A percentile compares a stretch with the other conserved stretches of the same genome.
Evolutionary conservation across 2,113 vertebrate species (phyloP).

Genomic region (Ailurus styani): DNA sequence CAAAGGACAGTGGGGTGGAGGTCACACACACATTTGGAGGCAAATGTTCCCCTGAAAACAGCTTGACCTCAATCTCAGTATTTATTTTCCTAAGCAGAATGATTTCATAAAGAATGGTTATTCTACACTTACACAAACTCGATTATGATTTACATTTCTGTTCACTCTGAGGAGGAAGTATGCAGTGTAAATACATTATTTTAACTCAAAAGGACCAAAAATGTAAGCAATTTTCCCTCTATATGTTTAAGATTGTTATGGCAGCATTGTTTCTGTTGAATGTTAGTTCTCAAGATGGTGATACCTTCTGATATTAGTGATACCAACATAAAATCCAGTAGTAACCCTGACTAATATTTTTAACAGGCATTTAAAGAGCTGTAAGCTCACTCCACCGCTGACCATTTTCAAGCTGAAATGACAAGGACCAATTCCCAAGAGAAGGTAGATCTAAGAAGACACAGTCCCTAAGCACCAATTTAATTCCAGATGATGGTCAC

Average conservation of each 20-base stretch:
- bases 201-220: background rate
- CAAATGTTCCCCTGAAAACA: background rate
- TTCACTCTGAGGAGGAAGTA: background rate
- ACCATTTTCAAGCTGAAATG: background rate
- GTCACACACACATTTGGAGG: background rate
- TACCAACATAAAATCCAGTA: background rate
- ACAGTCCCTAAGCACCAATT: fast-evolving
- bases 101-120: background rate
- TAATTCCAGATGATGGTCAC: background rate
- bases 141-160: background rate
- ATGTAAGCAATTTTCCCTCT: background rate
- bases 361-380: background rate
- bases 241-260: background rate
- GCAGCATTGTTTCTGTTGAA: background rate
- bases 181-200: background rate
- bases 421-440: background rate
- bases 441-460: background rate
- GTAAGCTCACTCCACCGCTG: background rate
- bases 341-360: background rate
- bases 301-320: background rate
- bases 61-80: background rate
- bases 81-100: background rate
- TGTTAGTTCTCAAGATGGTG: background rate
- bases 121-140: background rate
- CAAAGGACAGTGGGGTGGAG: background rate